These are phyloP conservation scores for Synanthedon andrenaeformis DNA, from an alignment of 2,888 invertebrate species.

Conservation along the genomic window DNA sequence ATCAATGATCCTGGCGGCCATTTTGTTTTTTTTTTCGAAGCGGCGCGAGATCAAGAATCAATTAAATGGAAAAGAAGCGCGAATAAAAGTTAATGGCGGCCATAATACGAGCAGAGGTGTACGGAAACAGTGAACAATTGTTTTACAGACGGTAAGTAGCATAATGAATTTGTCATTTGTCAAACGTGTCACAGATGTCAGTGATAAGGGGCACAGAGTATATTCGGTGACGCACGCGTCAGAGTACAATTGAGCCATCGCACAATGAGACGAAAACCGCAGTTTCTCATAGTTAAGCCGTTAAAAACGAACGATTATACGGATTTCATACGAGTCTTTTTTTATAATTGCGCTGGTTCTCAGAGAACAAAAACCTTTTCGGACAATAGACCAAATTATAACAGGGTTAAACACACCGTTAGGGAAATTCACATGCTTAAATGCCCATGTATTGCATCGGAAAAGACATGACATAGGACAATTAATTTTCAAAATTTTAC, in stretches of 20 bases:
- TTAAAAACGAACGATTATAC: conserved; percentile 65
- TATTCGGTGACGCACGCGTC: not conserved
- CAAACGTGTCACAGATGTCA: conserved; percentile 17
- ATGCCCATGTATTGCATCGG: conserved; percentile 42
- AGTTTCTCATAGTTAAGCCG: conserved; percentile 67
- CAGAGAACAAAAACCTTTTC: conserved; percentile 61
- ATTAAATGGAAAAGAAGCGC: conserved; percentile 34
- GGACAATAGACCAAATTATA: conserved; percentile 68
- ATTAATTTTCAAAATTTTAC: conserved; percentile 41
- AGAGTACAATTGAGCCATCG: conserved; percentile 7
- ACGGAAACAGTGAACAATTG: conserved; percentile 25
- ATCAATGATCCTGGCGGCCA: conserved; percentile 57
- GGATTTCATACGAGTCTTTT: conserved; percentile 51
- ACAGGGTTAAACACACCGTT: conserved; percentile 54
- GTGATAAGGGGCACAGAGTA: conserved; percentile 4
- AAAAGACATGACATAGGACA: conserved; percentile 51
- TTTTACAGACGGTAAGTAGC: conserved; percentile 18
- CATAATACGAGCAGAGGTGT: conserved; percentile 31
- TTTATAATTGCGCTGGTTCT: conserved; percentile 65
- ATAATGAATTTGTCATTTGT: conserved; percentile 40
- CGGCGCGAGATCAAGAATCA: conserved; percentile 38
- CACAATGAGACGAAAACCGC: conserved; percentile 55
- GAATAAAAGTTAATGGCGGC: conserved; percentile 30
- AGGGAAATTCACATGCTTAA: conserved; percentile 63
- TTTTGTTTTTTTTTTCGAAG: conserved; percentile 30